These are phyloP conservation scores for Pimephales promelas DNA, from an alignment of 2,113 vertebrate species.

Conservation along the genomic window DNA sequence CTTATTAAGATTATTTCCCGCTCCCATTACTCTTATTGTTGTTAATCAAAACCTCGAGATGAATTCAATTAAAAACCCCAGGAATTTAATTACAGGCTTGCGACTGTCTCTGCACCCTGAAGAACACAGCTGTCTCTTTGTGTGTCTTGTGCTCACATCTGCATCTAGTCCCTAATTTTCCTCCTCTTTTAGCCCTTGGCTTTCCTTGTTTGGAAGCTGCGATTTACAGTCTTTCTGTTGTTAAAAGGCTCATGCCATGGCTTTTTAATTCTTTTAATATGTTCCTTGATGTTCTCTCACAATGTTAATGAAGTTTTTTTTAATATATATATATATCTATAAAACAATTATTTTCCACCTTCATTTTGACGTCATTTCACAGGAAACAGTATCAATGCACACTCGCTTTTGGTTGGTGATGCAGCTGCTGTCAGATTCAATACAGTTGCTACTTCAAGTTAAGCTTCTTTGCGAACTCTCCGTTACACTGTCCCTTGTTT, in stretches of 20 bases:
- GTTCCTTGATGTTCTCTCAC: too few relatives aligned
- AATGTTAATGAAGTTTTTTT: too few relatives aligned
- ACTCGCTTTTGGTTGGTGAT: too few relatives aligned
- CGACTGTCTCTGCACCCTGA: slow-evolving; percentile 18
- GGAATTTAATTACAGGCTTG: slow-evolving; percentile 60
- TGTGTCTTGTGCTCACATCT: slow-evolving; percentile 37
- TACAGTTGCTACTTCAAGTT: too few relatives aligned
- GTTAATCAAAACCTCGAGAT: slow-evolving; percentile 70
- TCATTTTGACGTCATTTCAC: too few relatives aligned
- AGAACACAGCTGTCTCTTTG: slow-evolving; percentile 37
- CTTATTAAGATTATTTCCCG: slow-evolving; percentile 63
- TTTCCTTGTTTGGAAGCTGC: slow-evolving; percentile 26
- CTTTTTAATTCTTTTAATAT: too few relatives aligned
- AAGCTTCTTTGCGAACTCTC: too few relatives aligned
- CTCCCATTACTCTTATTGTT: slow-evolving; percentile 63
- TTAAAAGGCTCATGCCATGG: background rate
- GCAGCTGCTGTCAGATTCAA: too few relatives aligned
- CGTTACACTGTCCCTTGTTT: too few relatives aligned
- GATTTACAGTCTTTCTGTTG: background rate
- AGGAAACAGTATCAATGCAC: too few relatives aligned
- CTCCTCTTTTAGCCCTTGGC: background rate
- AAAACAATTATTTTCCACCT: too few relatives aligned
- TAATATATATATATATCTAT: too few relatives aligned
- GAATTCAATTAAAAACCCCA: slow-evolving; percentile 63
- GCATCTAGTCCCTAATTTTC: slow-evolving; percentile 16